Percentiles rank a stretch among this genome's conserved stretches.
These are phyloP conservation scores for Saxidomus purpurata DNA, from an alignment of 1,140 invertebrate species.

Conservation along the genomic window DNA sequence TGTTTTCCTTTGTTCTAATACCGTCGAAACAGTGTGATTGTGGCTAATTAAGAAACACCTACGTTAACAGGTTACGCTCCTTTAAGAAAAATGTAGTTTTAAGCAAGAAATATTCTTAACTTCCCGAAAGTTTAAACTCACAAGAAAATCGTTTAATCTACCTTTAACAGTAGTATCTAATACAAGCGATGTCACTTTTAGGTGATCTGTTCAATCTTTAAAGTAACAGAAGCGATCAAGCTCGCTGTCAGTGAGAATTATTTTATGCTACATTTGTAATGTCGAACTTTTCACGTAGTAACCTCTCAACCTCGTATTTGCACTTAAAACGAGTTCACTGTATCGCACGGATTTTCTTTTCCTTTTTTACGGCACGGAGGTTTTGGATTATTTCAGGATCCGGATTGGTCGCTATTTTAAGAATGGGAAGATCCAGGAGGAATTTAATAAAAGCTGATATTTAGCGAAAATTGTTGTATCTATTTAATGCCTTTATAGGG, in stretches of 20 bases:
- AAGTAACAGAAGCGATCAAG: background rate
- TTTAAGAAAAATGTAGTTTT: no score
- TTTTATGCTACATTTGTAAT: constrained; percentile 39
- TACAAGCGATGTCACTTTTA: constrained; percentile 3
- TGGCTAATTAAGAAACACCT: background rate
- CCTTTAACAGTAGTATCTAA: background rate
- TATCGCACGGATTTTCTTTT: background rate
- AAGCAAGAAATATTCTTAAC: background rate
- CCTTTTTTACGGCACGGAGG: background rate
- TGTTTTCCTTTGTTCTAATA: background rate
- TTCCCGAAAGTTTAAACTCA: background rate
- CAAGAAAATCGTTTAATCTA: no score
- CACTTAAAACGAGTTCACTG: constrained; percentile 14
- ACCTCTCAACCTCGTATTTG: background rate
- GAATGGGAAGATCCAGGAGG: background rate
- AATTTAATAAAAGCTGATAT: constrained; percentile 18
- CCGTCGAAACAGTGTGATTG: background rate
- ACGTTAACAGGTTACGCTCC: background rate
- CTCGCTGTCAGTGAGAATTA: constrained; percentile 26
- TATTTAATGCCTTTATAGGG: background rate
- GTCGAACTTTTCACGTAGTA: constrained; percentile 21
- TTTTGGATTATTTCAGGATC: constrained; percentile 3
- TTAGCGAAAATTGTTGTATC: background rate
- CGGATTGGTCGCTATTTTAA: constrained; percentile 31
- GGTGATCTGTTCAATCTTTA: constrained; percentile 24